A percentile compares a stretch with the other conserved stretches of the same genome.
Conservation (phyloP, 2,888 invertebrate species). For the Drosophila picticornis region DNA sequence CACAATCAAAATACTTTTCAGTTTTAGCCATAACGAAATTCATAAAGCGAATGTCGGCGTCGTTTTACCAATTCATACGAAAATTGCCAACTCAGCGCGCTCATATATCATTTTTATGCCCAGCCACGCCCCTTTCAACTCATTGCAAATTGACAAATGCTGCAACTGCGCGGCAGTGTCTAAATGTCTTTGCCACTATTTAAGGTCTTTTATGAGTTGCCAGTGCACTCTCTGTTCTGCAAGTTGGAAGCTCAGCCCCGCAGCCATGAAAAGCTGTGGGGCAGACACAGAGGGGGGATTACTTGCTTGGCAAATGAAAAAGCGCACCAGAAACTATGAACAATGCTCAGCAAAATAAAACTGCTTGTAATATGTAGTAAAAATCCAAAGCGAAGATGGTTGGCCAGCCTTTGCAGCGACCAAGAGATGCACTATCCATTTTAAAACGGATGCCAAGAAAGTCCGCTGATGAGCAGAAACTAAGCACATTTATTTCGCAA, state of each 20-base stretch:
- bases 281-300: background rate
- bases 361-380: slow-evolving; percentile 75
- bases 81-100: slow-evolving; percentile 80
- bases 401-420: background rate
- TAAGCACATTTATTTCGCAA: background rate
- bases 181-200: slow-evolving; percentile 80
- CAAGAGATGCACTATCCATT: slow-evolving; percentile 20
- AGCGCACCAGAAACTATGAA: slow-evolving; percentile 75
- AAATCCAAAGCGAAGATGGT: slow-evolving; percentile 43
- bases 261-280: slow-evolving; percentile 8
- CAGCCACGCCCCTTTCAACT: slow-evolving; percentile 78
- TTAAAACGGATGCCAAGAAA: background rate
- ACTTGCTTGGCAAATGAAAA: slow-evolving; percentile 58
- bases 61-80: slow-evolving; percentile 73
- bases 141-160: slow-evolving; percentile 80
- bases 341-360: slow-evolving; percentile 72
- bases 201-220: slow-evolving; percentile 70
- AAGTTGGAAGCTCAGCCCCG: slow-evolving; percentile 52
- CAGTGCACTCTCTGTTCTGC: slow-evolving; percentile 15
- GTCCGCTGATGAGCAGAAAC: background rate
- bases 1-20: slow-evolving; percentile 61
- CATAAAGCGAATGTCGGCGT: slow-evolving; percentile 59
- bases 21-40: slow-evolving; percentile 64
- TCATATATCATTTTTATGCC: slow-evolving; percentile 79
- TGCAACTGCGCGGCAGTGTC: slow-evolving; percentile 56